Conservation (phyloP, 2,797 vertebrate genomes). For the Trachops cirrhosus region DNA sequence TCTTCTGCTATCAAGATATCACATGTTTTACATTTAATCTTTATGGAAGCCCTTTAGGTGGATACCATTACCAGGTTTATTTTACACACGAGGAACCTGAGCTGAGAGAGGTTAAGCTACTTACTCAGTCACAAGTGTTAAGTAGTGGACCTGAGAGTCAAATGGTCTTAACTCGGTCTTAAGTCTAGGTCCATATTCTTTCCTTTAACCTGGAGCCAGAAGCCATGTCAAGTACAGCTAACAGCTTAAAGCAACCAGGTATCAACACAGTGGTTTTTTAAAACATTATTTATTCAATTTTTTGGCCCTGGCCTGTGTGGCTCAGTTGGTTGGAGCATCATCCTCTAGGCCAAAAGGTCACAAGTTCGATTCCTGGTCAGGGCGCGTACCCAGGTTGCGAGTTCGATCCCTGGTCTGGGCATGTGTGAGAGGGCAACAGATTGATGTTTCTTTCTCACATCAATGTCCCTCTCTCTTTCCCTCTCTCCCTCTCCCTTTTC, state of each 20-base stretch:
- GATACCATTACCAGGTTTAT: background rate
- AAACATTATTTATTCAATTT: background rate
- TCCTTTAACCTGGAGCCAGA: background rate
- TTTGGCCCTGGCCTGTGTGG: background rate
- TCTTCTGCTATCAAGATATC: background rate
- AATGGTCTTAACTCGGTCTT: background rate
- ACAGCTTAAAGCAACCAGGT: background rate
- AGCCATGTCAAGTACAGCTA: background rate
- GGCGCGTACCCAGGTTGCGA: too few species aligned
- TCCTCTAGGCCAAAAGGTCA: background rate
- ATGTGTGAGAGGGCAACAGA: too few species aligned
- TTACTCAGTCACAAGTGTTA: background rate
- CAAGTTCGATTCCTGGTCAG: background rate
- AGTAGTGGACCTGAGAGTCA: background rate
- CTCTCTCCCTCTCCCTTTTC: background rate
- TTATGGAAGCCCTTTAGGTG: slow-evolving; percentile 8
- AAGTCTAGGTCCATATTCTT: background rate
- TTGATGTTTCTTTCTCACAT: background rate
- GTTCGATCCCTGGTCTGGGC: too few species aligned
- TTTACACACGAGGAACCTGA: slow-evolving; percentile 14
- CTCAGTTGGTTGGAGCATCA: background rate
- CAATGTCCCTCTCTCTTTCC: too few species aligned
- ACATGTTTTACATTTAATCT: background rate
- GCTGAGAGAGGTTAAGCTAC: background rate
- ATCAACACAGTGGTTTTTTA: background rate